phyloP scores from a whole-genome alignment of 2,888 invertebrate genomes.

The Drosophila leonis region DNA sequence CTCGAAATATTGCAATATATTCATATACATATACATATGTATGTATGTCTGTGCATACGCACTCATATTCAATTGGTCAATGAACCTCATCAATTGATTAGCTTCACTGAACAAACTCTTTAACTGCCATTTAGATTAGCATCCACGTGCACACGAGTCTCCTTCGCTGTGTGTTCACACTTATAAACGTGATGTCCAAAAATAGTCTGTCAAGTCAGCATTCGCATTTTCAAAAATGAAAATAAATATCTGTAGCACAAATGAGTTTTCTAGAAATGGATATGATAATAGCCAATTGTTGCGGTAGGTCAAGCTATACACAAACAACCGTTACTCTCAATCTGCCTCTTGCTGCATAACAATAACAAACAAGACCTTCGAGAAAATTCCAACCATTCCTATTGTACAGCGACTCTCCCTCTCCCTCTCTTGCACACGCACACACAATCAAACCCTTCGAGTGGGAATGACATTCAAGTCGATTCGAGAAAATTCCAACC shows the following conservation, averaged over 20 bases:
- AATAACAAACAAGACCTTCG: conserved; percentile 11
- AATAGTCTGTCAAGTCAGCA: neutral
- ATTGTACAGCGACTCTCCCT: neutral
- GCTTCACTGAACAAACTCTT: no score
- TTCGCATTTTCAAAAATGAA: neutral
- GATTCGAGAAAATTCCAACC: conserved; percentile 39
- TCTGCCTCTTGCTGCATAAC: neutral
- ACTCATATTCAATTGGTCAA: neutral
- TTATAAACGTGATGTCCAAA: neutral
- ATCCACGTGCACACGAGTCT: conserved; percentile 5
- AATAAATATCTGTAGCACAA: no score
- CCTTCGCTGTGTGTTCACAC: no score
- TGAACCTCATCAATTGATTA: no score
- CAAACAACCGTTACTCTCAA: neutral
- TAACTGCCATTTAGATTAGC: neutral
- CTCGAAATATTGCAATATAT: neutral
- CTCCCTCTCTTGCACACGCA: conserved; percentile 16
- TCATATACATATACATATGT: neutral
- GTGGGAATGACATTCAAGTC: conserved; percentile 17
- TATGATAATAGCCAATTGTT: conserved; percentile 2
- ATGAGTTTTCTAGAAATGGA: conserved; percentile 23
- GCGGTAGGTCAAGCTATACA: conserved; percentile 72
- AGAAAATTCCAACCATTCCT: conserved; percentile 22
- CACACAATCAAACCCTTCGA: conserved; percentile 7
- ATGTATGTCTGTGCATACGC: neutral